A percentile compares a stretch with the other conserved stretches of the same genome.
These are phyloP conservation scores for Thunnus thynnus DNA, from an alignment of 2,113 vertebrate species.

Conservation along the genomic window DNA sequence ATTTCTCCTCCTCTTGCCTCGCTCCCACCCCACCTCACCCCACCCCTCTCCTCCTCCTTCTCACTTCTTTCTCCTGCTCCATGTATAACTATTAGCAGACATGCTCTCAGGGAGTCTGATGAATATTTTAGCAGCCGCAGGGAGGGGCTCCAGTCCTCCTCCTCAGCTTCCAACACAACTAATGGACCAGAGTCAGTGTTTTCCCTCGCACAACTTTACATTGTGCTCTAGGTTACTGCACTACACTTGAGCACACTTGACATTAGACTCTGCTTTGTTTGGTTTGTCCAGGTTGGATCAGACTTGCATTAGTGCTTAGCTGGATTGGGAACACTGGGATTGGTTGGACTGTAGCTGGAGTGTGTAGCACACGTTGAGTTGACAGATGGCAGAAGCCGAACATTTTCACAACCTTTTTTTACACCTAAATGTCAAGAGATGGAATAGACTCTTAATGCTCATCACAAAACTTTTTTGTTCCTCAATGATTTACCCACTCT, in stretches of 20 bases:
- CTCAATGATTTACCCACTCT: not conserved
- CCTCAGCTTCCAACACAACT: conserved; percentile 69
- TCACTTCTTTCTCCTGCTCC: conserved; percentile 77
- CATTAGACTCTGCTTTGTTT: conserved; percentile 18
- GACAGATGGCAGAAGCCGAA: not conserved
- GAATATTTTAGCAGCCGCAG: conserved; percentile 94
- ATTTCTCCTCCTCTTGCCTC: conserved; percentile 87
- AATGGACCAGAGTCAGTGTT: conserved; percentile 74
- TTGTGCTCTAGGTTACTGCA: conserved; percentile 27
- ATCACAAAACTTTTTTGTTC: not conserved
- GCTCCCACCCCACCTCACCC: conserved; percentile 62
- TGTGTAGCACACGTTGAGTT: not conserved
- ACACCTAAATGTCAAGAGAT: not conserved
- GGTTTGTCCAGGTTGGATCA: not conserved
- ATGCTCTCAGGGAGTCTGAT: conserved; percentile 89
- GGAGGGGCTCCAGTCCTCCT: conserved; percentile 73
- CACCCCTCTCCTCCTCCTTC: conserved; percentile 60
- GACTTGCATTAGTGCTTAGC: not conserved
- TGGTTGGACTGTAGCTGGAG: not conserved
- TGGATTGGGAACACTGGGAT: not conserved
- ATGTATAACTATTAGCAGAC: conserved; percentile 85
- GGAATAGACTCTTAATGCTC: not conserved
- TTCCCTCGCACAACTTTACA: conserved; percentile 68
- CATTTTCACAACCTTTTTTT: not conserved
- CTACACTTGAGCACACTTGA: conserved; percentile 25